Evolutionary conservation across 1,140 invertebrate species (phyloP).

Genomic region (Nephila pilipes): DNA sequence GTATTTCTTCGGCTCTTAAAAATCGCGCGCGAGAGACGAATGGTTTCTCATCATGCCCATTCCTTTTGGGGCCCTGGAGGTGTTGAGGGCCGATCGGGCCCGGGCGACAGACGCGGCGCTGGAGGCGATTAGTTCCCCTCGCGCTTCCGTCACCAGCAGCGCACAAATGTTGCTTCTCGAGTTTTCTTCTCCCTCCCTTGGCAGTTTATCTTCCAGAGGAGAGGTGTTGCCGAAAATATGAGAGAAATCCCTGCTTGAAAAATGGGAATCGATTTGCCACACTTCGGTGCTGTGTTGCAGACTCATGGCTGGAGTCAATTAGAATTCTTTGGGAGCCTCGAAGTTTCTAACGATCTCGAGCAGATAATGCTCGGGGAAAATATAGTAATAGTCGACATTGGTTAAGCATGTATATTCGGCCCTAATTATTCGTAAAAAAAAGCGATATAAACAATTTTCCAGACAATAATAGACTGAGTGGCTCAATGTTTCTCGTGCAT

Average conservation of each 20-base stretch:
- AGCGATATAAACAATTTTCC: too few species aligned
- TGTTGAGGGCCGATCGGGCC: constrained; percentile 19
- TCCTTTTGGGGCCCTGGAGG: not conserved
- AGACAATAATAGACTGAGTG: too few species aligned
- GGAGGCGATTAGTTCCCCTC: constrained; percentile 2
- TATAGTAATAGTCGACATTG: too few species aligned
- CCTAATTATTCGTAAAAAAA: too few species aligned
- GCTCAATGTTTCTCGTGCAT: too few species aligned
- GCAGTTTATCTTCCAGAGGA: not conserved
- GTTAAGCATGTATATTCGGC: too few species aligned
- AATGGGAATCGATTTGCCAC: not conserved
- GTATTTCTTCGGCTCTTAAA: constrained; percentile 13
- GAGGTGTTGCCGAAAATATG: constrained; percentile 20
- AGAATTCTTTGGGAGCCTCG: not conserved
- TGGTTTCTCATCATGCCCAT: not conserved
- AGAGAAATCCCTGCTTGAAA: not conserved
- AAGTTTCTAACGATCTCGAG: too few species aligned
- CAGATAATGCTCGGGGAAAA: too few species aligned
- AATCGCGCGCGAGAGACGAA: not conserved
- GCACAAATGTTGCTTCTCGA: not conserved
- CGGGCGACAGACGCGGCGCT: constrained; percentile 24
- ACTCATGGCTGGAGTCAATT: not conserved
- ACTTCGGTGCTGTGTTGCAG: not conserved
- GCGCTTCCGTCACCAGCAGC: not conserved
- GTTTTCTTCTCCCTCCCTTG: not conserved